phyloP scores from a whole-genome alignment of 2,888 invertebrate genomes.

The Cryptus armator region DNA sequence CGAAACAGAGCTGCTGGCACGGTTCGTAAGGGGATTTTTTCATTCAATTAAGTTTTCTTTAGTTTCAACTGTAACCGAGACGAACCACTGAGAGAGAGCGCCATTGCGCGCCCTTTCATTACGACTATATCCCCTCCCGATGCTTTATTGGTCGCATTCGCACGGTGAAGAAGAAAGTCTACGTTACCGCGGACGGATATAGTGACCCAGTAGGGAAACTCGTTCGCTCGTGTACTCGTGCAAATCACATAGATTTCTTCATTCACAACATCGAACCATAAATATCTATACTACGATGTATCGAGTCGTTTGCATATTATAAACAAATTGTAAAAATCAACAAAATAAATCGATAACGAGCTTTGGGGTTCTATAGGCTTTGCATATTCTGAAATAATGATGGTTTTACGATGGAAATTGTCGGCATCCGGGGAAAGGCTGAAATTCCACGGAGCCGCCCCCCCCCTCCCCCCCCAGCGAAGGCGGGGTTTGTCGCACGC shows the following conservation, averaged over 20 bases:
- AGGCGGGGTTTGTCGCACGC: constrained; percentile 13
- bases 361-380: neutral
- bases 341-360: no score
- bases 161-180: constrained; percentile 62
- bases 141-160: constrained; percentile 57
- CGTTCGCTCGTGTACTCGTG: neutral
- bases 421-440: constrained; percentile 60
- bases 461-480: neutral
- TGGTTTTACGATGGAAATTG: constrained; percentile 42
- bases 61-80: constrained; percentile 13
- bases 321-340: neutral
- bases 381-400: no score
- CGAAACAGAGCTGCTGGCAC: constrained; percentile 23
- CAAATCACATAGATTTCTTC: neutral
- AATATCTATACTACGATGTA: neutral
- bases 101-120: constrained; percentile 39
- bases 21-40: constrained; percentile 31
- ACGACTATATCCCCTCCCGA: constrained; percentile 25
- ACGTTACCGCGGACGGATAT: constrained; percentile 25
- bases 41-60: constrained; percentile 53
- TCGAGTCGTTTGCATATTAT: neutral
- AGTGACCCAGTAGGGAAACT: constrained; percentile 58
- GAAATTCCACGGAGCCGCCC: constrained; percentile 32
- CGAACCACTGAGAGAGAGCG: neutral
- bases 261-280: neutral